phyloP scores from a whole-genome alignment of 2,888 invertebrate genomes.

The Polyommatus icarus region DNA sequence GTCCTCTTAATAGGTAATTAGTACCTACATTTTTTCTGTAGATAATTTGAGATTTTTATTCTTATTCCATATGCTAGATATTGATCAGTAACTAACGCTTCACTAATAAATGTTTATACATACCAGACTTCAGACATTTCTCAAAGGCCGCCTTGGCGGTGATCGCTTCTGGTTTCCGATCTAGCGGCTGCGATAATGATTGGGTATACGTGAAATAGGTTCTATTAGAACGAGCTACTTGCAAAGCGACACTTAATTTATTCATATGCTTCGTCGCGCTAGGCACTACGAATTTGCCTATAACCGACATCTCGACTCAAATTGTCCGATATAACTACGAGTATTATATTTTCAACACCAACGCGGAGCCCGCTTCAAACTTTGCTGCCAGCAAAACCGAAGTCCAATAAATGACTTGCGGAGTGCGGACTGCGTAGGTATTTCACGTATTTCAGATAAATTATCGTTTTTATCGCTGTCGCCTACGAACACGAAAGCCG shows the following conservation, averaged over 20 bases:
- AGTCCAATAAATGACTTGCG: constrained; percentile 12
- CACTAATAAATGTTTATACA: constrained; percentile 46
- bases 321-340: constrained; percentile 12
- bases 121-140: constrained; percentile 89
- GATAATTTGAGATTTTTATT: background rate
- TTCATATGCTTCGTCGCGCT: constrained; percentile 59
- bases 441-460: background rate
- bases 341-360: background rate
- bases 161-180: constrained; percentile 86
- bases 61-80: background rate
- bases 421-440: background rate
- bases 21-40: background rate
- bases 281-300: constrained; percentile 63
- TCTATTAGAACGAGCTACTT: constrained; percentile 65
- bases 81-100: background rate
- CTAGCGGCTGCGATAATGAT: constrained; percentile 89
- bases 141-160: constrained; percentile 89
- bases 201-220: constrained; percentile 88
- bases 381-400: constrained; percentile 22
- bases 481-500: background rate
- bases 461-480: background rate
- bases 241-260: constrained; percentile 59
- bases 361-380: background rate
- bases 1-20: background rate
- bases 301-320: constrained; percentile 55